Percentiles rank a stretch among this genome's conserved stretches.
Conservation (phyloP, 2,888 invertebrate species). For the Xestia c-nigrum region DNA sequence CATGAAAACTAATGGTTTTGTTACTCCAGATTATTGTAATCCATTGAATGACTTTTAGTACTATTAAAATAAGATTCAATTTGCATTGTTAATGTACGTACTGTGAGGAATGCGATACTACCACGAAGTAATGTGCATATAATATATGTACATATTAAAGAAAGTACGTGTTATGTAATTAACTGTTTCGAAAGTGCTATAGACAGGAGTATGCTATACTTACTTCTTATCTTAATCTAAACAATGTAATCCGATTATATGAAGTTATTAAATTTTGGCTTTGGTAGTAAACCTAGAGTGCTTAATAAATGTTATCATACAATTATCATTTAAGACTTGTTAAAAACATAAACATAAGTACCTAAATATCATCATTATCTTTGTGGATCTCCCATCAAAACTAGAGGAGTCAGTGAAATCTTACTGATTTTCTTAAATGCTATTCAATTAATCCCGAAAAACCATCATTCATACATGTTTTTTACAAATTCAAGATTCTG, state of each 20-base stretch:
- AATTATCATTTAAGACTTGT: neutral
- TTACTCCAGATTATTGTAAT: neutral
- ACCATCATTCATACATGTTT: neutral
- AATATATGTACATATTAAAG: neutral
- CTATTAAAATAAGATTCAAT: neutral
- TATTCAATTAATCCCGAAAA: neutral
- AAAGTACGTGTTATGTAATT: slow-evolving; percentile 5
- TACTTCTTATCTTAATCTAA: slow-evolving; percentile 23
- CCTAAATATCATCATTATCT: neutral
- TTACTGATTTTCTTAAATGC: neutral
- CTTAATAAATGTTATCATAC: neutral
- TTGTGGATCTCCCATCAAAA: neutral
- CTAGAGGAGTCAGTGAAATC: neutral
- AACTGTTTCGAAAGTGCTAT: slow-evolving; percentile 19
- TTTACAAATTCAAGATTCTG: neutral
- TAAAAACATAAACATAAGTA: neutral
- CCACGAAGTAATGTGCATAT: neutral
- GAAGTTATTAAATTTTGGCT: slow-evolving; percentile 27
- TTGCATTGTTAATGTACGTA: neutral
- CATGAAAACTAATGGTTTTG: neutral
- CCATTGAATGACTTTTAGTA: neutral
- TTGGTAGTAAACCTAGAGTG: neutral
- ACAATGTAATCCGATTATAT: slow-evolving; percentile 20
- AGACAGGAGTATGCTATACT: neutral
- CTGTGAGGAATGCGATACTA: neutral